phyloP scores from a whole-genome alignment of 1,140 invertebrate species.

The Phymorhynchus buccinoides region DNA sequence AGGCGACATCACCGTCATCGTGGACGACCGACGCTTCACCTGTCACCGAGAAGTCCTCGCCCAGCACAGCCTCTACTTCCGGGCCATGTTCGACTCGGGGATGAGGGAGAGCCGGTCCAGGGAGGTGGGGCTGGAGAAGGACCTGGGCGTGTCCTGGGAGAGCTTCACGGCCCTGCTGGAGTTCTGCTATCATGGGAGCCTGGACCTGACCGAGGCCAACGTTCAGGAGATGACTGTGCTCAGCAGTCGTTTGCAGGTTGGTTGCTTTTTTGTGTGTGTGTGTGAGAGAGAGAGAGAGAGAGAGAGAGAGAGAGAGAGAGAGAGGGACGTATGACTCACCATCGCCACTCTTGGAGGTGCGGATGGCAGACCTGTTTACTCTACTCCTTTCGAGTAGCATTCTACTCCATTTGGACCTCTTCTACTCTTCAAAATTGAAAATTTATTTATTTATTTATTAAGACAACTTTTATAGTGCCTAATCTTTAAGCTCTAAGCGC shows the following conservation, averaged over 20 bases:
- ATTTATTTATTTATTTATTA: no score
- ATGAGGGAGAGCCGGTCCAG: constrained; percentile 20
- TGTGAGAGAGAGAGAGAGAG: no score
- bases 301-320: no score
- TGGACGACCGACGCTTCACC: constrained; percentile 16
- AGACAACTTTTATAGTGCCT: no score
- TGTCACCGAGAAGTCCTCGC: constrained; percentile 13
- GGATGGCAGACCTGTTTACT: no score
- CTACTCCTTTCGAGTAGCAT: no score
- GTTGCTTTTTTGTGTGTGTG: no score
- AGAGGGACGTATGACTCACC: no score
- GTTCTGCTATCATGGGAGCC: constrained; percentile 20
- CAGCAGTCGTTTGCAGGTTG: constrained; percentile 11
- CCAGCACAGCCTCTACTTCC: constrained; percentile 8
- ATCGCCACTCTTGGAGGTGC: no score
- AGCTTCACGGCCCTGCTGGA: not conserved
- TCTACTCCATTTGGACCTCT: no score
- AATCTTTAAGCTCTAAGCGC: no score
- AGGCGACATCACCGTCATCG: constrained; percentile 8
- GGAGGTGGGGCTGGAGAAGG: not conserved
- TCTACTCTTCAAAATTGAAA: no score
- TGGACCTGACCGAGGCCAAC: constrained; percentile 8
- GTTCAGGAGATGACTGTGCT: not conserved
- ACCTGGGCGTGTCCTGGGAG: not conserved
- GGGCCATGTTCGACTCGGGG: constrained; percentile 28